Percentiles rank a stretch among this genome's conserved stretches.
Conservation (phyloP, 2,888 invertebrate genomes). For the Parnassius orleans region DNA sequence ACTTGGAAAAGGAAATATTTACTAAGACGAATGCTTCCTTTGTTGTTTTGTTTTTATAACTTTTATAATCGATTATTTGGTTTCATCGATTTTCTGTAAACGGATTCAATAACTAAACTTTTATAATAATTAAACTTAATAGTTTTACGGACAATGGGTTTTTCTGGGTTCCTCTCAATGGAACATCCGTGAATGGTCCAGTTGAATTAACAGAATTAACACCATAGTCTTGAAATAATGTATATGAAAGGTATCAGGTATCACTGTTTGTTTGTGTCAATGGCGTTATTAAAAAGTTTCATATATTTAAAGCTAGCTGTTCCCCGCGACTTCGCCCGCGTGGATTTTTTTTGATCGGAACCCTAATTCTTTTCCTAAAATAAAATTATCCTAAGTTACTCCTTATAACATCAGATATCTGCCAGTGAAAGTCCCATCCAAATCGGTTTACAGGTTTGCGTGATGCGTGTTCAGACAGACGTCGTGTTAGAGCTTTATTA, state of each 20-base stretch:
- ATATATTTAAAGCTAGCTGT: too few relatives aligned
- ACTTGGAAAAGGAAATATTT: slow-evolving; percentile 46
- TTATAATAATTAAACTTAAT: slow-evolving; percentile 42
- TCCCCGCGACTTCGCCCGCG: too few relatives aligned
- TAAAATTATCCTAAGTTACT: too few relatives aligned
- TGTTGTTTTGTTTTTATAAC: slow-evolving; percentile 33
- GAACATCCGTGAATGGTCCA: slow-evolving; percentile 40
- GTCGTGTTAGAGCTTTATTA: too few relatives aligned
- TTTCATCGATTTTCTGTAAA: slow-evolving; percentile 45
- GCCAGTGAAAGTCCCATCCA: too few relatives aligned
- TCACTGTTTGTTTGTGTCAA: slow-evolving; percentile 1
- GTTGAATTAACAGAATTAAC: slow-evolving; percentile 35
- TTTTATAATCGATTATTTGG: slow-evolving; percentile 46
- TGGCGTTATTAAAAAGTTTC: too few relatives aligned
- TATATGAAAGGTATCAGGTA: background rate
- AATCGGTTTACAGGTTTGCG: too few relatives aligned
- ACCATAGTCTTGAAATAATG: background rate
- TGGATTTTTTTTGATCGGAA: too few relatives aligned
- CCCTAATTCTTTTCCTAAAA: too few relatives aligned
- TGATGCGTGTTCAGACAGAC: too few relatives aligned
- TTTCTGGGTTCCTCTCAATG: slow-evolving; percentile 33
- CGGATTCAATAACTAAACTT: slow-evolving; percentile 37
- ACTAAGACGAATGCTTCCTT: slow-evolving; percentile 41
- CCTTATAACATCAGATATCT: too few relatives aligned
- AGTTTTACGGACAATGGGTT: slow-evolving; percentile 35